Evolutionary conservation across 2,888 invertebrate genomes (phyloP), one percentile per base, ranked within the genome.

Genomic region (Hyposoter dolosus): DNA sequence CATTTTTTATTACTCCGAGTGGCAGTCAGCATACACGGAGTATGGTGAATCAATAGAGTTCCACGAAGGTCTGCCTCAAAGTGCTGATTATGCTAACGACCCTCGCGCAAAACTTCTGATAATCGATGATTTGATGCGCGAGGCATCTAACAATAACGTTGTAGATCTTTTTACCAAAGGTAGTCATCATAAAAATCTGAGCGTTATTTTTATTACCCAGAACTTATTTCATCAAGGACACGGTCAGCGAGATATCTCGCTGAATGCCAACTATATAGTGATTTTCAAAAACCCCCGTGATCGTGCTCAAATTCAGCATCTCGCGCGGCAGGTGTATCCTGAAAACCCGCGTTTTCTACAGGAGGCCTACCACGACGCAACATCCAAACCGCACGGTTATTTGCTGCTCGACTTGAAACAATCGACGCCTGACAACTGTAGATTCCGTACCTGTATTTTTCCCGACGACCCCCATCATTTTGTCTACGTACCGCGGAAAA

Each of bases 321-420:
- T n/a, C n/a, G n/a, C n/a, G n/a, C n/a, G n/a, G n/a, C n/a, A n/a
- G n/a, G n/a, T n/a, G n/a, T n/a, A n/a, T n/a, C n/a, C n/a, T n/a
- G n/a, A 60, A 12, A 60, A 60, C 12, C 28, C 60, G n/a, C 68
- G 74, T 40, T 88, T 89, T 79, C 19, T 86, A 32, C 84, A 86
- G 63, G 85, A 88, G 28, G 79, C 82, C 4, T 86, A 85, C 53
- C 56, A 80, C 10, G 82, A 87, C 43, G 82, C 85, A 1, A 87
- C 87, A 10, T 40, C 40, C 6, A 28, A 77, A 17, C 78, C 77
- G 0, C 83, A 85, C 50, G 77, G 87, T 43, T 76, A 85, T 66
- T n/a, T n/a, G n/a, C n/a, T n/a, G n/a, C n/a, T n/a, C n/a, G n/a
- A n/a, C n/a, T n/a, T n/a, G n/a, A n/a, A 66, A 19, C 66, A 66